Evolutionary conservation across 2,888 invertebrate genomes (phyloP).

Genomic region (Dryococelus australis): DNA sequence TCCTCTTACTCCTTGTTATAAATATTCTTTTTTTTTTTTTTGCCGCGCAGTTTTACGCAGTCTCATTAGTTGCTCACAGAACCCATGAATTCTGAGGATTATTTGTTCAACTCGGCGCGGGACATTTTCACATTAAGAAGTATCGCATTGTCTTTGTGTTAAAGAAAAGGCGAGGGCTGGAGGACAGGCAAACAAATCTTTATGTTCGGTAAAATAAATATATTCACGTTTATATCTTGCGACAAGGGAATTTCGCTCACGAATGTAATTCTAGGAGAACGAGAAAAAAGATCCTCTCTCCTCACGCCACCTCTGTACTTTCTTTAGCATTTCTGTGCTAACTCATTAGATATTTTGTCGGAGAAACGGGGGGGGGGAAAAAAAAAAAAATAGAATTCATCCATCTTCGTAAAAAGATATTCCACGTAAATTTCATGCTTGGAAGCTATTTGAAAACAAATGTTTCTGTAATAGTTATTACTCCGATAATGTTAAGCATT

Average conservation of each 20-base stretch:
- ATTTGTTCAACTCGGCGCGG: not conserved
- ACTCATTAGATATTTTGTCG: not conserved
- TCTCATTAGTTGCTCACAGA: not conserved
- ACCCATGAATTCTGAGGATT: not conserved
- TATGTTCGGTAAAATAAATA: not conserved
- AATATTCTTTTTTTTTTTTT: not conserved
- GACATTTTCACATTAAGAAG: constrained; percentile 1
- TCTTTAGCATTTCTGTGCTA: not conserved
- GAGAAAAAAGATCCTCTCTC: not conserved
- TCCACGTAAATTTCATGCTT: no score
- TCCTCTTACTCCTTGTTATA: not conserved
- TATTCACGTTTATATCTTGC: not conserved
- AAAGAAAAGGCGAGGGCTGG: not conserved
- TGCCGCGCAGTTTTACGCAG: not conserved
- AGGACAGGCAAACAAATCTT: not conserved
- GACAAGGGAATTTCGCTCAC: not conserved
- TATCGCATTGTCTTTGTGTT: not conserved
- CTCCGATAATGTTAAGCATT: no score
- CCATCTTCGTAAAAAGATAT: no score
- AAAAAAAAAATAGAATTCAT: not conserved
- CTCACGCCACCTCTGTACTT: not conserved
- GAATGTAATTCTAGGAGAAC: not conserved
- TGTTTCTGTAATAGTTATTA: no score
- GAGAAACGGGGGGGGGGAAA: not conserved
- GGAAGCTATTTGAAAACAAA: no score